phyloP scores from a whole-genome alignment of 2,888 invertebrate species.

The Venustoraphidia nigricollis region DNA sequence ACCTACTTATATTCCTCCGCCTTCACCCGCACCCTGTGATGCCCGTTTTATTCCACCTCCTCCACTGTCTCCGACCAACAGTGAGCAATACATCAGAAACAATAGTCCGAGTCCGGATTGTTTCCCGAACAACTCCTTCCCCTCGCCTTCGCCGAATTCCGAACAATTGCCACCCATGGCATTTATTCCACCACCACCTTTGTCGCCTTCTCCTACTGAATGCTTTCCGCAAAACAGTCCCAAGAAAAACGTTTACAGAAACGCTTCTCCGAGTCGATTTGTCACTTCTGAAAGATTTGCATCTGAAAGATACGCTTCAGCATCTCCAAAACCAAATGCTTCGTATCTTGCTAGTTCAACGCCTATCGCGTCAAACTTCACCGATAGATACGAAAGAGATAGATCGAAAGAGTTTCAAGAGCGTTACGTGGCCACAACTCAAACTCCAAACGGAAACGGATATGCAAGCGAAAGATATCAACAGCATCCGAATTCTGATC shows the following conservation, averaged over 20 bases:
- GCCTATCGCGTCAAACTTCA: slow-evolving; percentile 17
- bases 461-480: background rate
- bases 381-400: background rate
- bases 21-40: slow-evolving; percentile 37
- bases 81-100: slow-evolving; percentile 4
- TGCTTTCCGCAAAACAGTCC: background rate
- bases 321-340: slow-evolving; percentile 16
- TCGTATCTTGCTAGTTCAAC: slow-evolving; percentile 22
- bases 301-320: slow-evolving; percentile 18
- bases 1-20: slow-evolving; percentile 34
- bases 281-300: slow-evolving; percentile 11
- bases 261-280: slow-evolving; percentile 2
- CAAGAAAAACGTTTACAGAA: background rate
- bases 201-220: slow-evolving; percentile 23
- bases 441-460: background rate
- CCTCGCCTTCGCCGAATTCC: slow-evolving; percentile 28
- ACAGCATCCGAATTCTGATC: background rate
- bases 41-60: slow-evolving; percentile 43
- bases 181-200: slow-evolving; percentile 30
- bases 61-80: slow-evolving; percentile 42
- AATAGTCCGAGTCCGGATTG: slow-evolving; percentile 36
- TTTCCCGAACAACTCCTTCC: slow-evolving; percentile 34
- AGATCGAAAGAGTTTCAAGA: background rate
- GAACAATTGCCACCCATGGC: slow-evolving; percentile 33
- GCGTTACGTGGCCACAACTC: background rate